Evolutionary conservation across 2,888 invertebrate genomes (phyloP).

Genomic region (Pammene aurita): DNA sequence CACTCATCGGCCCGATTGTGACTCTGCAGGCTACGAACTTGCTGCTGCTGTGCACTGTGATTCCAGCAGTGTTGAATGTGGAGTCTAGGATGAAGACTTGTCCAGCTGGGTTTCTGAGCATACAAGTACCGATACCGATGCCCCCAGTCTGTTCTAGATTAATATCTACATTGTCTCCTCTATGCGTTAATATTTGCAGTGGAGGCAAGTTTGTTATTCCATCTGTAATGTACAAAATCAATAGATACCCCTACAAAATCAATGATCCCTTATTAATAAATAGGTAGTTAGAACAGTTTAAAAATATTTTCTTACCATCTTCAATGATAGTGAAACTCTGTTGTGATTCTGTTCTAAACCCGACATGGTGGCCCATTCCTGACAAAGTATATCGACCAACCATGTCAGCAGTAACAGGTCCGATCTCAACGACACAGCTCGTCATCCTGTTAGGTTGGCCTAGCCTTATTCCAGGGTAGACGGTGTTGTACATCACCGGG

Average conservation of each 20-base stretch:
- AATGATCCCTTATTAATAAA: no score
- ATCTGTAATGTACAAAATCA: conserved; percentile 13
- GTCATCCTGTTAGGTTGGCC: conserved; percentile 15
- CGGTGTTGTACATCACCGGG: conserved; percentile 20
- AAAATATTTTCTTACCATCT: conserved; percentile 32
- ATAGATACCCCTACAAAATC: neutral
- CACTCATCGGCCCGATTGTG: conserved; percentile 36
- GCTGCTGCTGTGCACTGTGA: conserved; percentile 22
- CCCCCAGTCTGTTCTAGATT: conserved; percentile 32
- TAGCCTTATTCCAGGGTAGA: conserved; percentile 26
- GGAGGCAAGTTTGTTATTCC: conserved; percentile 37
- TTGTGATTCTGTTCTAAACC: conserved; percentile 25
- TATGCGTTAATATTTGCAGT: conserved; percentile 15
- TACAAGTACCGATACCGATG: conserved; percentile 29
- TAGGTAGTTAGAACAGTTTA: neutral
- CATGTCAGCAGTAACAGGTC: conserved; percentile 35
- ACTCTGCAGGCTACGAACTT: conserved; percentile 35
- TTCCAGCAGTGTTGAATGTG: conserved; percentile 18
- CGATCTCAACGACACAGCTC: conserved; percentile 25
- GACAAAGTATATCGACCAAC: conserved; percentile 34
- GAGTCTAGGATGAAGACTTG: conserved; percentile 26
- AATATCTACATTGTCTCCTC: conserved; percentile 29
- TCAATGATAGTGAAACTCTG: conserved; percentile 25
- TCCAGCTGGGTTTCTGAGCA: conserved; percentile 34
- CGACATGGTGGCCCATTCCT: conserved; percentile 16